These are phyloP conservation scores for Pseudochirops corinnae DNA, from an alignment of 2,797 vertebrate genomes.

Conservation along the genomic window DNA sequence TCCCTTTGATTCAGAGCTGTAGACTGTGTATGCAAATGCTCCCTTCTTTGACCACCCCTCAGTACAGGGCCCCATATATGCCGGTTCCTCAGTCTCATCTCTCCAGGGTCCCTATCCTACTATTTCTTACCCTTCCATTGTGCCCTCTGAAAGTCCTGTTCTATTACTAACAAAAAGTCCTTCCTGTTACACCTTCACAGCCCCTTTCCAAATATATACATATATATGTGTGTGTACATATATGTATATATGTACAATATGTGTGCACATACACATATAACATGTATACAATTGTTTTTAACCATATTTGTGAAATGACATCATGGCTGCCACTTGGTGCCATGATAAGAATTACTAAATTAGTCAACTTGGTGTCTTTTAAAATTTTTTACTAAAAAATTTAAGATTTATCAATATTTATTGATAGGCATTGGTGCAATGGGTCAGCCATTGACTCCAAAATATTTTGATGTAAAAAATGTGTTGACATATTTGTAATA, in stretches of 20 bases:
- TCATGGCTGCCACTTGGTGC: not conserved
- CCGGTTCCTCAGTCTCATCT: not conserved
- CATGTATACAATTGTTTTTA: not conserved
- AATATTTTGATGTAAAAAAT: slow-evolving; percentile 42
- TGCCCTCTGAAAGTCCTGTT: not conserved
- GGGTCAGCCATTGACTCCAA: not conserved
- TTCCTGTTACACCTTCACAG: not conserved
- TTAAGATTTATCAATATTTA: slow-evolving; percentile 33
- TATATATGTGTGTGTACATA: not conserved
- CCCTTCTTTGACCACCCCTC: not conserved
- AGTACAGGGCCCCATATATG: not conserved
- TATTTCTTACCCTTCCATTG: not conserved
- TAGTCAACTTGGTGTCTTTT: not conserved
- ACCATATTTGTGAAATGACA: not conserved
- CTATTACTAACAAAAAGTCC: not conserved
- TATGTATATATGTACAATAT: not conserved
- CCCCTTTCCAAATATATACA: not conserved
- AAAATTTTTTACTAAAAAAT: slow-evolving; percentile 30
- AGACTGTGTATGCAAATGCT: not conserved
- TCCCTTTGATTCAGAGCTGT: not conserved
- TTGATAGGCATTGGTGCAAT: not conserved
- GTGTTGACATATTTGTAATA: not conserved
- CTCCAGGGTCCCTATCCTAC: not conserved
- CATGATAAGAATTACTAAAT: not conserved
- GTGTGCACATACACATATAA: not conserved